These are phyloP conservation scores for Oncorhynchus gorbuscha DNA, from an alignment of 2,113 vertebrate genomes.

Conservation along the genomic window DNA sequence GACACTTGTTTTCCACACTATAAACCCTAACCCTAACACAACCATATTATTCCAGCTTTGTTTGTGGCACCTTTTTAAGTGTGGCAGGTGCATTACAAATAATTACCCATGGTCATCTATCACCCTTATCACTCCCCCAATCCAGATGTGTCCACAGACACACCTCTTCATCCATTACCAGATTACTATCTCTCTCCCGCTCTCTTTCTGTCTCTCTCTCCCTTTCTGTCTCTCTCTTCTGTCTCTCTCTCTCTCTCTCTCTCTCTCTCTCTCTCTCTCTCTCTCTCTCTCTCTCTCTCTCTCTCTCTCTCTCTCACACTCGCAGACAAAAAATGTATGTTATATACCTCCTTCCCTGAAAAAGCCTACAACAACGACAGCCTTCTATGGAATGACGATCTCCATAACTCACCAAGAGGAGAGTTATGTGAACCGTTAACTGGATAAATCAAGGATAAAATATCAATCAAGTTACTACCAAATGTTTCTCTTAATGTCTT, in stretches of 20 bases:
- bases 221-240: too few relatives aligned
- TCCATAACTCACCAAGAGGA: conserved; percentile 35
- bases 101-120: conserved; percentile 65
- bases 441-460: conserved; percentile 68
- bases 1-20: conserved; percentile 23
- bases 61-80: conserved; percentile 50
- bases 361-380: background rate
- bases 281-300: too few relatives aligned
- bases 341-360: background rate
- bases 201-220: too few relatives aligned
- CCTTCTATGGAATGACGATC: conserved; percentile 34
- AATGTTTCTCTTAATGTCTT: conserved; percentile 68
- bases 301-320: background rate
- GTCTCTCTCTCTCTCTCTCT: too few relatives aligned
- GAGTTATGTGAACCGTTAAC: conserved; percentile 52
- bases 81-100: conserved; percentile 73
- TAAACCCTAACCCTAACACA: too few relatives aligned
- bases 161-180: background rate
- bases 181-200: too few relatives aligned
- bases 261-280: too few relatives aligned
- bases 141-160: background rate
- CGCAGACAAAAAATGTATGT: background rate
- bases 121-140: conserved; percentile 2
- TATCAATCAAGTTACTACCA: conserved; percentile 70
- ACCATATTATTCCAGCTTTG: conserved; percentile 50